Evolutionary conservation across 2,888 invertebrate genomes (phyloP).

Genomic region (Drosophila prostipennis): DNA sequence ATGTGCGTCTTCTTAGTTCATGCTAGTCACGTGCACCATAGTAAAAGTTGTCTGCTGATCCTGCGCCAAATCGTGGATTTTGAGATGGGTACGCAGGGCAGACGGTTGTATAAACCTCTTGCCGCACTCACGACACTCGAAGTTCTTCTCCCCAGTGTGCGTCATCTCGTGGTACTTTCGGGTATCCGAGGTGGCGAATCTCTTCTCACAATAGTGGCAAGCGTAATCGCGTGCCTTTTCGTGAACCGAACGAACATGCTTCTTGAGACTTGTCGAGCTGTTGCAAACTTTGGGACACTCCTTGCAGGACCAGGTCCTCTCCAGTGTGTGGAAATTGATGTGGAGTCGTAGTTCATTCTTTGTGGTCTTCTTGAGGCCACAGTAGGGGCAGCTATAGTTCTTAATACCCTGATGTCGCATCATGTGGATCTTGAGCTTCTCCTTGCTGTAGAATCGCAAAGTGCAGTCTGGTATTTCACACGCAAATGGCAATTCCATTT

Average conservation of each 20-base stretch:
- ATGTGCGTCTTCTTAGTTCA: not conserved
- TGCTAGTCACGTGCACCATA: no score
- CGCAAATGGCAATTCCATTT: slow-evolving; percentile 69
- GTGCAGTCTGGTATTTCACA: slow-evolving; percentile 67
- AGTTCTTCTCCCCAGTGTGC: slow-evolving; percentile 82
- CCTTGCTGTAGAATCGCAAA: slow-evolving; percentile 71
- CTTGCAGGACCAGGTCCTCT: slow-evolving; percentile 77
- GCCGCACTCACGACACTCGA: slow-evolving; percentile 75
- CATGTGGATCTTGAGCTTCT: slow-evolving; percentile 79
- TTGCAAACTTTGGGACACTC: slow-evolving; percentile 78
- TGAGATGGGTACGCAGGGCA: slow-evolving; percentile 77
- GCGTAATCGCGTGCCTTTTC: slow-evolving; percentile 76
- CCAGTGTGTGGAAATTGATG: slow-evolving; percentile 81
- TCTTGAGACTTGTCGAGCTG: slow-evolving; percentile 76
- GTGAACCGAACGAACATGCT: slow-evolving; percentile 78
- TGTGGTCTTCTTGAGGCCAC: slow-evolving; percentile 80
- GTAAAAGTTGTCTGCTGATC: slow-evolving; percentile 5
- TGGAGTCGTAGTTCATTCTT: slow-evolving; percentile 79
- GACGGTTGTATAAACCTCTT: slow-evolving; percentile 78
- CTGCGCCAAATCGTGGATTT: slow-evolving; percentile 66
- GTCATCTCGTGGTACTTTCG: slow-evolving; percentile 82
- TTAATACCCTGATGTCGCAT: slow-evolving; percentile 82
- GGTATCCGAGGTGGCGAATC: slow-evolving; percentile 80
- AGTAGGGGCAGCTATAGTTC: slow-evolving; percentile 79
- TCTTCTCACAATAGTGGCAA: slow-evolving; percentile 76